A percentile compares a stretch with the other conserved stretches of the same genome.
Conservation (phyloP, 1,140 invertebrate species). For the Cyphomyrmex costatus region DNA sequence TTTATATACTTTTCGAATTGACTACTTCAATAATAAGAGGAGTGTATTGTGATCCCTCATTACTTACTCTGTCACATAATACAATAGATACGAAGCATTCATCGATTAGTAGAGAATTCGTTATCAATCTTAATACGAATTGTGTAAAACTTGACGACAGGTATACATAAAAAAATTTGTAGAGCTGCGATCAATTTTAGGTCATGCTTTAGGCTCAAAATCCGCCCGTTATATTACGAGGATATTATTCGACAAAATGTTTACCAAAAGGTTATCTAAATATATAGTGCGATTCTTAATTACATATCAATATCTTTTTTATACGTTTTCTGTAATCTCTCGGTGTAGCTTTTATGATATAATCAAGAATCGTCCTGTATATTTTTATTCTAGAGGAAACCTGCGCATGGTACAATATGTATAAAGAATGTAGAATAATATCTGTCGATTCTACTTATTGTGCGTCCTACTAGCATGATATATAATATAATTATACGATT, state of each 20-base stretch:
- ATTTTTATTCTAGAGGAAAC: slow-evolving; percentile 18
- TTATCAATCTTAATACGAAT: slow-evolving; percentile 32
- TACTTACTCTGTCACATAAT: slow-evolving; percentile 4
- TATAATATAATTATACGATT: neutral
- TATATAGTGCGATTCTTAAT: slow-evolving; percentile 23
- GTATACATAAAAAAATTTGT: slow-evolving; percentile 53
- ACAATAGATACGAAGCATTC: slow-evolving; percentile 42
- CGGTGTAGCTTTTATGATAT: neutral
- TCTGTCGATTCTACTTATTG: slow-evolving; percentile 52
- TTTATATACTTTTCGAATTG: slow-evolving; percentile 51
- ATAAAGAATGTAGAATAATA: slow-evolving; percentile 62
- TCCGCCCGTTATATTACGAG: slow-evolving; percentile 30
- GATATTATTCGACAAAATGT: slow-evolving; percentile 42
- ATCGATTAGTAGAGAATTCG: slow-evolving; percentile 20
- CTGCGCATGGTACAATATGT: slow-evolving; percentile 66
- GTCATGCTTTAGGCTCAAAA: slow-evolving; percentile 62
- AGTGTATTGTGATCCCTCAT: neutral
- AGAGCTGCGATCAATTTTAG: slow-evolving; percentile 37
- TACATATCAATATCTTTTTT: neutral
- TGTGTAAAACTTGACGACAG: slow-evolving; percentile 36
- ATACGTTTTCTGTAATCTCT: neutral
- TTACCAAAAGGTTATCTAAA: slow-evolving; percentile 54
- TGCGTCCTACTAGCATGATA: slow-evolving; percentile 28
- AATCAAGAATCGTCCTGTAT: slow-evolving; percentile 20
- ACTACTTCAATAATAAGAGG: slow-evolving; percentile 45